These are phyloP conservation scores for Choristoneura fumiferana DNA, from an alignment of 1,140 invertebrate species.

Conservation along the genomic window DNA sequence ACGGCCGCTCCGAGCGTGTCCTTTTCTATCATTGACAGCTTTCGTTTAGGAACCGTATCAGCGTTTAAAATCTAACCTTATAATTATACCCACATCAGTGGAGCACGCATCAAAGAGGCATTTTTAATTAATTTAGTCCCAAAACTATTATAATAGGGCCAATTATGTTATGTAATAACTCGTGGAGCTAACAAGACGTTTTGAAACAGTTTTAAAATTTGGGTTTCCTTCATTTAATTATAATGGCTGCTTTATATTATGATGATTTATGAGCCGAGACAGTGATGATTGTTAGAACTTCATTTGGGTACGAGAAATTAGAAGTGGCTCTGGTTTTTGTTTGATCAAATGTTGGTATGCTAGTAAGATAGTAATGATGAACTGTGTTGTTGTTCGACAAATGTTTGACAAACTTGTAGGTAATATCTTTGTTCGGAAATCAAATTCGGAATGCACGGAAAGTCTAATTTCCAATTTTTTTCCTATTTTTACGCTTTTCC, in stretches of 20 bases:
- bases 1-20: constrained; percentile 23
- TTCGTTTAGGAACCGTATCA: constrained; percentile 63
- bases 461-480: no score
- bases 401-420: no score
- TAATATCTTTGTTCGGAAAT: no score
- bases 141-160: constrained; percentile 74
- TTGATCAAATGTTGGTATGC: no score
- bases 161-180: constrained; percentile 75
- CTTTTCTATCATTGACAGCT: constrained; percentile 56
- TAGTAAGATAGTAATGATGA: no score
- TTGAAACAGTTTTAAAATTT: constrained; percentile 62
- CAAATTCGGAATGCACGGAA: no score
- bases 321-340: no score
- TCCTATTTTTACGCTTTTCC: no score
- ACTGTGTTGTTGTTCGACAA: no score
- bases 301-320: not conserved
- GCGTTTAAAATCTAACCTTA: constrained; percentile 66
- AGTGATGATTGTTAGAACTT: constrained; percentile 15
- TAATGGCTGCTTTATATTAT: constrained; percentile 26
- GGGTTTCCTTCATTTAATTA: constrained; percentile 63
- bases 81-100: constrained; percentile 77
- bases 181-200: constrained; percentile 61
- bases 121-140: constrained; percentile 76
- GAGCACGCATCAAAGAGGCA: constrained; percentile 59
- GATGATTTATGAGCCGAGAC: constrained; percentile 16